Evolutionary conservation across 2,113 vertebrate species (phyloP).

Genomic region (Ornithorhynchus anatinus): DNA sequence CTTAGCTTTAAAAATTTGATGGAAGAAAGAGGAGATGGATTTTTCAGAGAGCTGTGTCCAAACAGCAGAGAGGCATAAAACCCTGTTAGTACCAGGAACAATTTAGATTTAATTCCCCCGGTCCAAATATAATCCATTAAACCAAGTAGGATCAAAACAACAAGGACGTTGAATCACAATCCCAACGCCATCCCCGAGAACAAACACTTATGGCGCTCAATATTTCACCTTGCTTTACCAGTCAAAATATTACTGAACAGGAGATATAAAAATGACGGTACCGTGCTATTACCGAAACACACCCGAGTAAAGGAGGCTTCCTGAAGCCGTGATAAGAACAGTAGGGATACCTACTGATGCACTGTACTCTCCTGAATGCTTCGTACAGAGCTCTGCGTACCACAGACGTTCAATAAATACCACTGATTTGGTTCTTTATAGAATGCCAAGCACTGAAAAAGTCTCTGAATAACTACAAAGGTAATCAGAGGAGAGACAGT

Average conservation of each 20-base stretch:
- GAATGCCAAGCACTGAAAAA: too few relatives aligned
- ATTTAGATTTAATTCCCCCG: conserved; percentile 14
- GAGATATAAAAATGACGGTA: too few relatives aligned
- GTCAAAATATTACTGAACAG: not conserved
- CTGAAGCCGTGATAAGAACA: not conserved
- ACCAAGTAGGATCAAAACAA: conserved; percentile 17
- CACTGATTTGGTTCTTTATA: too few relatives aligned
- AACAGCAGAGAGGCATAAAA: conserved; percentile 4
- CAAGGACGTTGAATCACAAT: conserved; percentile 8
- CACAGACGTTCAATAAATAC: too few relatives aligned
- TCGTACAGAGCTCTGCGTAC: too few relatives aligned
- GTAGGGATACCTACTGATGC: too few relatives aligned
- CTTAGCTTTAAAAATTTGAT: not conserved
- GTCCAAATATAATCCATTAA: conserved; percentile 8
- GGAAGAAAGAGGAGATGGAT: not conserved
- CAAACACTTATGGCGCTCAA: not conserved
- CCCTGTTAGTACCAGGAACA: conserved; percentile 6
- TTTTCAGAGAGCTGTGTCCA: not conserved
- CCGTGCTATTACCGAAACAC: too few relatives aligned
- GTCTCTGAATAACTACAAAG: too few relatives aligned
- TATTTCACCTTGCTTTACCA: fast-evolving
- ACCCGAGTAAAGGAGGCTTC: too few relatives aligned
- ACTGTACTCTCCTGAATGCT: too few relatives aligned
- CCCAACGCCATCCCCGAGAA: not conserved
- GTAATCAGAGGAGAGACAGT: too few relatives aligned